Percentiles rank a stretch among this genome's conserved stretches.
phyloP scores from a whole-genome alignment of 2,797 vertebrate species.

The Emys orbicularis region DNA sequence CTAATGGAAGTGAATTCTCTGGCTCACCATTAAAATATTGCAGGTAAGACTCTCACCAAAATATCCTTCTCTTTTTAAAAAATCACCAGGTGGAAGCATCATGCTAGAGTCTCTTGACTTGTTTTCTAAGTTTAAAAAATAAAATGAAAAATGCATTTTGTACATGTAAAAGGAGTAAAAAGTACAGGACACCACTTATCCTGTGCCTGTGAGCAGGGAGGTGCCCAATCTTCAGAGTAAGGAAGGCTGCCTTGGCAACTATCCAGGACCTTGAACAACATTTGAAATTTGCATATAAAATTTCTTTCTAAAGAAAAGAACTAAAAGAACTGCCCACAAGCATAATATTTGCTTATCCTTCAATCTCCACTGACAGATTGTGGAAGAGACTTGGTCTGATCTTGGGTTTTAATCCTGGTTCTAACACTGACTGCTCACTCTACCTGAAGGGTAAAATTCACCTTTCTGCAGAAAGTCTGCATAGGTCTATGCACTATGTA shows the following conservation, averaged over 20 bases:
- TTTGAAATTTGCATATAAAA: background rate
- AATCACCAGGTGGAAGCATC: background rate
- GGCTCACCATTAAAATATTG: conserved; percentile 90
- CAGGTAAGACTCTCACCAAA: conserved; percentile 81
- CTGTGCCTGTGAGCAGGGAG: background rate
- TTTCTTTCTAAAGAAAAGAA: background rate
- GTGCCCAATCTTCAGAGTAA: background rate
- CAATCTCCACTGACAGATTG: background rate
- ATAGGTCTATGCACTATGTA: background rate
- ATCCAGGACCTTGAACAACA: background rate
- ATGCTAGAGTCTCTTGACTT: background rate
- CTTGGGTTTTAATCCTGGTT: background rate
- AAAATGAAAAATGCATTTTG: background rate
- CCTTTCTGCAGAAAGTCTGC: background rate
- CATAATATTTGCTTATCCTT: background rate
- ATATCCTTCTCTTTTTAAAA: background rate
- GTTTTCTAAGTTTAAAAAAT: conserved; percentile 2
- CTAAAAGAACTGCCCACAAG: background rate
- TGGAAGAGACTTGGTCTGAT: background rate
- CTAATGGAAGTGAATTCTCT: conserved; percentile 88
- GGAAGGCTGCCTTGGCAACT: background rate
- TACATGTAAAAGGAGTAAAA: background rate
- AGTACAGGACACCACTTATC: background rate
- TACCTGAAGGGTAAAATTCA: background rate
- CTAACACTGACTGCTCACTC: background rate